These are phyloP conservation scores for Lateolabrax maculatus DNA, from an alignment of 2,797 vertebrate genomes.

Conservation along the genomic window DNA sequence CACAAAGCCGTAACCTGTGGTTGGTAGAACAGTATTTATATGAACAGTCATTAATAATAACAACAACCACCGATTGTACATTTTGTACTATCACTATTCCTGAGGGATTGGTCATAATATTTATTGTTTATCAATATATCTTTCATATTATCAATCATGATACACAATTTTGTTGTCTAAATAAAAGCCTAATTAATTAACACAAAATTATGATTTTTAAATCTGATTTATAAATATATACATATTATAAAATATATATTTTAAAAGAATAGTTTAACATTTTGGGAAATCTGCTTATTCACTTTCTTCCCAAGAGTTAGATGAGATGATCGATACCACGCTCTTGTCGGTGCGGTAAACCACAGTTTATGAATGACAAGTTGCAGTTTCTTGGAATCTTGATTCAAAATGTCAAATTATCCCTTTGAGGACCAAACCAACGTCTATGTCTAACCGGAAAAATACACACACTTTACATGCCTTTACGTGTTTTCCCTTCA, in stretches of 20 bases:
- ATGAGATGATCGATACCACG: not conserved
- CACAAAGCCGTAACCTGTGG: constrained; percentile 97
- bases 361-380: no score
- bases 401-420: constrained; percentile 12
- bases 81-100: not conserved
- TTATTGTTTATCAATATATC: not conserved
- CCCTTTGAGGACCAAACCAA: not conserved
- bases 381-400: not conserved
- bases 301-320: not conserved
- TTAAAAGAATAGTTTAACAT: not conserved
- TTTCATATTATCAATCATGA: not conserved
- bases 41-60: constrained; percentile 22
- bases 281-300: not conserved
- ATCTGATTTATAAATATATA: no score
- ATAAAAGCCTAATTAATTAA: no score
- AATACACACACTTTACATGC: not conserved
- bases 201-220: no score
- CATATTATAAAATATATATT: constrained; percentile 6
- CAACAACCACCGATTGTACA: not conserved
- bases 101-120: not conserved
- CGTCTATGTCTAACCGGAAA: not conserved
- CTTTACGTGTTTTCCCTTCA: constrained; percentile 7
- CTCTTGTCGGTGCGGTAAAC: not conserved
- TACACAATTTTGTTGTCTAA: not conserved
- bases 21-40: constrained; percentile 63